These are phyloP conservation scores for Serranus cabrilla DNA, from an alignment of 2,797 vertebrate genomes.

Conservation along the genomic window DNA sequence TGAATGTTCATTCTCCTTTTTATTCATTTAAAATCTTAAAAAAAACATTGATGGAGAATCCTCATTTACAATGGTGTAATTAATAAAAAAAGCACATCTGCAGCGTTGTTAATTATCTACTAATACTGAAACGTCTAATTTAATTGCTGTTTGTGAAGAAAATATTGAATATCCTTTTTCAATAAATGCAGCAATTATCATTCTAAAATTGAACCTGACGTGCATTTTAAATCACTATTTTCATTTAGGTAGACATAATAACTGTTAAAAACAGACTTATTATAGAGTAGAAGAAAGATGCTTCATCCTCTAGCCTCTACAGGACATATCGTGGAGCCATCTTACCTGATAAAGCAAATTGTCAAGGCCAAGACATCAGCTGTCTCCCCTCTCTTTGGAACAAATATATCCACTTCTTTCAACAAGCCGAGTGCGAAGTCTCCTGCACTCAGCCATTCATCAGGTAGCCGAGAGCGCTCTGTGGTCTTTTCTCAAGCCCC, in stretches of 20 bases:
- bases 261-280: neutral
- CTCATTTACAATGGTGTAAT: too few species aligned
- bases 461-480: constrained; percentile 30
- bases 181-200: neutral
- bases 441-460: constrained; percentile 37
- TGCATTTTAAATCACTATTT: neutral
- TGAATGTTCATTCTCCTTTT: neutral
- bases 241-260: neutral
- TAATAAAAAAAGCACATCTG: neutral
- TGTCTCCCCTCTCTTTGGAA: constrained; percentile 24
- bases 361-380: constrained; percentile 17
- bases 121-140: neutral
- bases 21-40: too few species aligned
- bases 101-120: neutral
- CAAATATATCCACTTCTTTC: constrained; percentile 37
- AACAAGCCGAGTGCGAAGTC: constrained; percentile 22
- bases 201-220: neutral
- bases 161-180: neutral
- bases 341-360: constrained; percentile 67
- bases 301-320: neutral
- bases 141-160: neutral
- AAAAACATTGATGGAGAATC: too few species aligned
- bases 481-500: constrained; percentile 45
- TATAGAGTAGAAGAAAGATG: neutral
- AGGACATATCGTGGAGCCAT: neutral